Evolutionary conservation across 2,113 vertebrate genomes (phyloP).

Genomic region (Mormoops blainvillei): DNA sequence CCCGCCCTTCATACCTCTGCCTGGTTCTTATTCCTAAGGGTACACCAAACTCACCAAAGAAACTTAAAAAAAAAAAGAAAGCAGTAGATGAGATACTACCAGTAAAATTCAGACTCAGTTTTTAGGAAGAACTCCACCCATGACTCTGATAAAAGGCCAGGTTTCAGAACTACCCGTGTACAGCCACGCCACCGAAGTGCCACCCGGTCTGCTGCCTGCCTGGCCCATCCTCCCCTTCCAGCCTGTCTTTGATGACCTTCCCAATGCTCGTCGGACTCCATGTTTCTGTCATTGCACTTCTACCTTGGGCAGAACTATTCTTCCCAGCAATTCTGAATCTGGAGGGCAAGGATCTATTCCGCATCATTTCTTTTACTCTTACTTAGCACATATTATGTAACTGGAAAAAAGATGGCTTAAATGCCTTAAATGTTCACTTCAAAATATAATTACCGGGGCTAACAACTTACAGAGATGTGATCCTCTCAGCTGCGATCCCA

Average conservation of each 20-base stretch:
- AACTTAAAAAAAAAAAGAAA: background rate
- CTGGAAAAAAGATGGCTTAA: background rate
- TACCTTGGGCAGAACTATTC: background rate
- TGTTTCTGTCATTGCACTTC: background rate
- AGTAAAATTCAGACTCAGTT: background rate
- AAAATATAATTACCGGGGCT: constrained; percentile 48
- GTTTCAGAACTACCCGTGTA: background rate
- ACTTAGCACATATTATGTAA: background rate
- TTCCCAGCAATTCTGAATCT: background rate
- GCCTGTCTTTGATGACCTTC: background rate
- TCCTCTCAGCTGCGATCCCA: background rate
- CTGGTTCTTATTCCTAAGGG: background rate
- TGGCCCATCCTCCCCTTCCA: background rate
- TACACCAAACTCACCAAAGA: background rate
- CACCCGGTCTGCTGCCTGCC: background rate
- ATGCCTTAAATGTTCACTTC: background rate
- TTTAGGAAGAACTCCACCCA: background rate
- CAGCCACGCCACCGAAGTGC: background rate
- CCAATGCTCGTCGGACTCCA: background rate
- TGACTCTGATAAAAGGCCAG: background rate
- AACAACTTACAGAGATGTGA: background rate
- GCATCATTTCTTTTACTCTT: background rate
- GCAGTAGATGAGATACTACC: background rate
- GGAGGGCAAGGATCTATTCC: background rate
- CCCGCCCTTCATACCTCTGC: background rate